Base-by-base conservation (phyloP, 2,888 invertebrate genomes). In the Andricus quercusramuli region DNA sequence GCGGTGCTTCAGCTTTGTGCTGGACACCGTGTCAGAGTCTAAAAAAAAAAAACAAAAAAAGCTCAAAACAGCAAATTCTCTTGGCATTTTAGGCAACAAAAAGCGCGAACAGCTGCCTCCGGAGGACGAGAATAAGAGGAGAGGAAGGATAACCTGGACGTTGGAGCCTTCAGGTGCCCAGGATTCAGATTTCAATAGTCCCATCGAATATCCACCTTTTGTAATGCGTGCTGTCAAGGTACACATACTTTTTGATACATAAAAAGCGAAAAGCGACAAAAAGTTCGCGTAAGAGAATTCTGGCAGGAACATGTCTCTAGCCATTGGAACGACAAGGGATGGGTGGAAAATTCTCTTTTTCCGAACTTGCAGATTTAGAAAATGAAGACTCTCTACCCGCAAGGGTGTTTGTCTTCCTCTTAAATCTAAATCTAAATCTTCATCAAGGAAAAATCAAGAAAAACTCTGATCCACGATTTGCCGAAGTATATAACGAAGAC, bases 181-280 rank as follows among this genome's bases (percentile, higher is more conserved):
- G 89, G 89, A 89, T 89, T 87, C 89, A 85, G 90, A 90, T 89
- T 87, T 88, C 84, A 89, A 91, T 87, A 89, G 90, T 87, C 83
- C 86, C 85, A 87, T 88, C 77, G 89, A 92, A 87, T 90, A 91
- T 87, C 92, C 92, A 86, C 86, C 90, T 87, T 93, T 91, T 90
- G 91, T 93, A 86, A 89, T 92, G 89, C 90, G 88, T 86, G 92
- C 91, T 89, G 92, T 92, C 80, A 92, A 92, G 92, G 92, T 93
- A 92, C 88, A 90, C 78, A 85, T 67, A 22, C 6, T 68, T 74
- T 74, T 56, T 74, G 74, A 74, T 74, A 56, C n/a, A 74, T 74
- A 74, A 74, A 74, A 74, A 74, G 32, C 51, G 70, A 32, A 70
- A 47, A 74, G 32, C n/a, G 51, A 80, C 78, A 80, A 82, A 77